phyloP scores from a whole-genome alignment of 1,140 invertebrate genomes.

The Drosophila bocki region DNA sequence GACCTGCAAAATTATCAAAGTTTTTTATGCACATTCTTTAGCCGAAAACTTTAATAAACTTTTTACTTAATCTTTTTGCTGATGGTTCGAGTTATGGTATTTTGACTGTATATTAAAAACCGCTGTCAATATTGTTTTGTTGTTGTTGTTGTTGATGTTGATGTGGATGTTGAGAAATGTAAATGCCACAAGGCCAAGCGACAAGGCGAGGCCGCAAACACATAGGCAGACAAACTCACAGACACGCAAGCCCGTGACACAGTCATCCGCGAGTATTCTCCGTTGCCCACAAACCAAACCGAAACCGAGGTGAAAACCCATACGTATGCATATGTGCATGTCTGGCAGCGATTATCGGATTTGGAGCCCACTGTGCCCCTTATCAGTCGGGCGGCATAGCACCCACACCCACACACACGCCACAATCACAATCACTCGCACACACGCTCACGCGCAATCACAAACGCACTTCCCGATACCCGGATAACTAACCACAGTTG shows the following conservation, averaged over 20 bases:
- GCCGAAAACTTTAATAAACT: not conserved
- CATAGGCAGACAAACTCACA: slow-evolving; percentile 37
- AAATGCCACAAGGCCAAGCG: slow-evolving; percentile 84
- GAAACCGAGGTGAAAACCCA: slow-evolving; percentile 13
- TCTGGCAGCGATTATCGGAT: slow-evolving; percentile 53
- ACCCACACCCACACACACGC: slow-evolving; percentile 10
- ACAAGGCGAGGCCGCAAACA: slow-evolving; percentile 79
- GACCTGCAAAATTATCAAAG: not conserved
- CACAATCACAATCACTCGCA: slow-evolving; percentile 3
- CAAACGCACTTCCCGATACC: slow-evolving; percentile 8
- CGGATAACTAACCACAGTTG: slow-evolving; percentile 86
- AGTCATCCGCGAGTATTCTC: slow-evolving; percentile 60
- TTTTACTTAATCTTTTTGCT: not conserved
- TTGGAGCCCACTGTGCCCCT: slow-evolving; percentile 51
- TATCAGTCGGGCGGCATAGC: slow-evolving; percentile 30
- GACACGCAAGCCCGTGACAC: slow-evolving; percentile 75
- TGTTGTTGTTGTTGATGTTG: slow-evolving; percentile 25
- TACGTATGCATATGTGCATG: slow-evolving; percentile 51
- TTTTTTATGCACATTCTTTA: too few relatives aligned
- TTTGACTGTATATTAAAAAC: slow-evolving; percentile 36
- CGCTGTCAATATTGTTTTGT: slow-evolving; percentile 24
- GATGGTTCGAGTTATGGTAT: not conserved
- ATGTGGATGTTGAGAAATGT: slow-evolving; percentile 74
- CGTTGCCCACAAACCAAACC: slow-evolving; percentile 19
- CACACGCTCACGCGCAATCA: not conserved